Percentiles rank a stretch among this genome's conserved stretches.
phyloP scores from a whole-genome alignment of 2,113 vertebrate species.

The Ursus arctos region DNA sequence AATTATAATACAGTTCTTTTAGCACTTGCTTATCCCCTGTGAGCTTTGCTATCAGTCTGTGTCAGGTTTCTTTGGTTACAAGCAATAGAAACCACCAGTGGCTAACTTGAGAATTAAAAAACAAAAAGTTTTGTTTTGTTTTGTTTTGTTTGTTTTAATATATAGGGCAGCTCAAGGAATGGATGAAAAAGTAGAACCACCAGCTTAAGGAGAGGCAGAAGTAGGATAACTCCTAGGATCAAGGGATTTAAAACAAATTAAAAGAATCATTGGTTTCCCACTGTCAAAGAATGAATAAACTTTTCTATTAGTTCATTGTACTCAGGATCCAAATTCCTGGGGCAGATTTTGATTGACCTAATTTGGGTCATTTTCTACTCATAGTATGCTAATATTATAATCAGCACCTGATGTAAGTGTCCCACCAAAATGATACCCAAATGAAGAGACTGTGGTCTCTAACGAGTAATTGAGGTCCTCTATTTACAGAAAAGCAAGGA shows the following conservation, averaged over 20 bases:
- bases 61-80: neutral
- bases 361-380: neutral
- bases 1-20: neutral
- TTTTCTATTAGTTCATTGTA: neutral
- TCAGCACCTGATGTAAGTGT: neutral
- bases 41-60: neutral
- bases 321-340: neutral
- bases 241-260: neutral
- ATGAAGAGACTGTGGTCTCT: neutral
- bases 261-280: neutral
- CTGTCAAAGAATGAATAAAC: neutral
- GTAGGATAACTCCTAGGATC: neutral
- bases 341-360: neutral
- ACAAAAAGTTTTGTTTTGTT: neutral
- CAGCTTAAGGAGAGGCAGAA: neutral
- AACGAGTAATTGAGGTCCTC: neutral
- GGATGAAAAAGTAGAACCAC: neutral
- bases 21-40: neutral
- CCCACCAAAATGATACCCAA: neutral
- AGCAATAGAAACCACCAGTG: neutral
- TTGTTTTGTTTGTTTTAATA: neutral
- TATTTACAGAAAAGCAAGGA: neutral
- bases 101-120: neutral
- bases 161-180: neutral
- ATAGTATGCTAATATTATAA: neutral